These are phyloP conservation scores for Osmerus eperlanus DNA, from an alignment of 2,113 vertebrate genomes.

Conservation along the genomic window DNA sequence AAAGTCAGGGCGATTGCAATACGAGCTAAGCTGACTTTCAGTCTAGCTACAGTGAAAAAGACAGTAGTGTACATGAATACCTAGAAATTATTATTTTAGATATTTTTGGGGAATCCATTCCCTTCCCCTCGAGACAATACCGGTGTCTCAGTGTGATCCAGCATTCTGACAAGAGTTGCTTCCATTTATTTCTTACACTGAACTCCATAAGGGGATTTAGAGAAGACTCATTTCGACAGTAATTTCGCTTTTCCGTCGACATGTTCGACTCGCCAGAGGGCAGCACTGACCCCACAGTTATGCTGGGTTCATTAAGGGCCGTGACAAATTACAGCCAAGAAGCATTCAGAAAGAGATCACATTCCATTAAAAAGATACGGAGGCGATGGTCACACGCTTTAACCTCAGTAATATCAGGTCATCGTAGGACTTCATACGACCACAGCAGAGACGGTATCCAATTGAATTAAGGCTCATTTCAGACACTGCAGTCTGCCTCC, in stretches of 20 bases:
- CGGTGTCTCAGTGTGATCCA: too few relatives aligned
- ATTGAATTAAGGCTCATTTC: conserved; percentile 19
- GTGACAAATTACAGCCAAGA: conserved; percentile 6
- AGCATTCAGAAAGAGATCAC: neutral
- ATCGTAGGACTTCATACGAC: neutral
- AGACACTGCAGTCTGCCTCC: neutral
- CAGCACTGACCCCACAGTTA: conserved; percentile 59
- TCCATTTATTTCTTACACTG: too few relatives aligned
- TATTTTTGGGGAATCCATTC: neutral
- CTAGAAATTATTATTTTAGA: neutral
- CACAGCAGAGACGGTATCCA: neutral
- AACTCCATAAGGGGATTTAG: too few relatives aligned
- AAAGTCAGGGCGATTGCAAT: neutral
- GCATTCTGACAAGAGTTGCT: too few relatives aligned
- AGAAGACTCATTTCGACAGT: neutral
- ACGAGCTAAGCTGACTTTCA: too few relatives aligned
- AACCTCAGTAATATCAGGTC: conserved; percentile 19
- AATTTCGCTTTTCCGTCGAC: conserved; percentile 20
- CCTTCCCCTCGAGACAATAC: too few relatives aligned
- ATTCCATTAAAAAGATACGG: conserved; percentile 9
- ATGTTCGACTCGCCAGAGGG: conserved; percentile 60
- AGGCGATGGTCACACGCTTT: conserved; percentile 23
- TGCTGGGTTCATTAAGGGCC: conserved; percentile 11
- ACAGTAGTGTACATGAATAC: neutral
- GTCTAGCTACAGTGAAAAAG: neutral